Conservation (phyloP, 30 jellyfish, hydroid and myxozoan genomes). For the Chrysaora quinquecirrha region DNA sequence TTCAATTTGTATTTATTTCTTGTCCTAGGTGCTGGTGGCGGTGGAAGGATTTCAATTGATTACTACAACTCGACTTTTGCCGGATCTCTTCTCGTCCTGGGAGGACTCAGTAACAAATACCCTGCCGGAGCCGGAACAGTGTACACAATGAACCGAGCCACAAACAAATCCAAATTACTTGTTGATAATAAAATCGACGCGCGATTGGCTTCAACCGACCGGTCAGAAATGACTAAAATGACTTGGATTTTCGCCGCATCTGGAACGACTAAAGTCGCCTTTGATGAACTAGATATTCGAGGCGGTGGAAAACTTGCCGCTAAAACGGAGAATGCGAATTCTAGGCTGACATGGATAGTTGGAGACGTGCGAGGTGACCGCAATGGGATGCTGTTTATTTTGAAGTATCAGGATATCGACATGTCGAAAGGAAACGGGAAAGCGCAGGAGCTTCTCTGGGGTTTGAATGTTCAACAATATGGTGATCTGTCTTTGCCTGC, state of each 20-base stretch:
- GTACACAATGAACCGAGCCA: conserved; percentile 28
- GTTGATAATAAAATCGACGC: conserved; percentile 46
- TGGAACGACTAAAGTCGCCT: conserved; percentile 18
- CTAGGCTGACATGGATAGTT: conserved; percentile 55
- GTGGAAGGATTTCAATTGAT: conserved; percentile 59
- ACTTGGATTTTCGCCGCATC: conserved; percentile 68
- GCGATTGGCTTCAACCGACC: conserved; percentile 15
- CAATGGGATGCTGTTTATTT: conserved; percentile 62
- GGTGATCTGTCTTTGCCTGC: conserved; percentile 56
- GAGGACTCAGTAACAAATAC: conserved; percentile 43
- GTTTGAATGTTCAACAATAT: conserved; percentile 49
- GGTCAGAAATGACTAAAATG: conserved; percentile 49
- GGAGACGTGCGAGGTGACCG: conserved; percentile 68
- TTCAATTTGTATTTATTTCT: no score
- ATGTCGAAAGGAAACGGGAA: conserved; percentile 55
- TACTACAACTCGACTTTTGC: conserved; percentile 50
- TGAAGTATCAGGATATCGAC: conserved; percentile 55
- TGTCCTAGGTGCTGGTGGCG: conserved; percentile 85
- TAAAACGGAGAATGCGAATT: conserved; percentile 18
- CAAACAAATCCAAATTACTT: conserved; percentile 41
- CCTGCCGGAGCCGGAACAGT: conserved; percentile 81
- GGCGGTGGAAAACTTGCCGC: conserved; percentile 78
- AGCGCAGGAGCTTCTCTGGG: conserved; percentile 60
- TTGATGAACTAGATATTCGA: conserved; percentile 56
- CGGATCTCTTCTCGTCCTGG: conserved; percentile 52